phyloP scores from a whole-genome alignment of 2,888 invertebrate species.

The Sinhomidia bicolor region DNA sequence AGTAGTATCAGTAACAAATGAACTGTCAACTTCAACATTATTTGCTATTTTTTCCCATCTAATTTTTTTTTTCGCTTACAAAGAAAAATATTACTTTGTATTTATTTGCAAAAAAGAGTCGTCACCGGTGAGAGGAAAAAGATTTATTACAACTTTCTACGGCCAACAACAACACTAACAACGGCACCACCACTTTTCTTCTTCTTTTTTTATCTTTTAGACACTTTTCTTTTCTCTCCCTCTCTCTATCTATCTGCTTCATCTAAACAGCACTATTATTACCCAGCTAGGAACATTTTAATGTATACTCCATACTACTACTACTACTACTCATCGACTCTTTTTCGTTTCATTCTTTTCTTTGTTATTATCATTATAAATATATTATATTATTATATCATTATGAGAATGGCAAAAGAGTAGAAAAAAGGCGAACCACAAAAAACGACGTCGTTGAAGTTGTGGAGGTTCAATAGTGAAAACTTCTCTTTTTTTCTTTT shows the following conservation, averaged over 20 bases:
- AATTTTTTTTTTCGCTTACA: conserved; percentile 22
- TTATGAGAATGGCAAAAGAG: neutral
- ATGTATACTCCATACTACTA: too few relatives aligned
- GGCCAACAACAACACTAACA: conserved; percentile 22
- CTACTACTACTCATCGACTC: neutral
- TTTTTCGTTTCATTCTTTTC: neutral
- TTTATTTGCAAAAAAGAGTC: neutral
- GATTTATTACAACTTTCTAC: conserved; percentile 28
- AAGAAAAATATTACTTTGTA: conserved; percentile 6
- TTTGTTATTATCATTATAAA: neutral
- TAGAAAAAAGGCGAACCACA: neutral
- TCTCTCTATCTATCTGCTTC: neutral
- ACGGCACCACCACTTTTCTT: neutral
- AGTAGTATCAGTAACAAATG: conserved; percentile 22
- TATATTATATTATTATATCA: conserved; percentile 7
- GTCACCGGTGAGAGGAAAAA: neutral
- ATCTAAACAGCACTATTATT: too few relatives aligned
- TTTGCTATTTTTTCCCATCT: neutral
- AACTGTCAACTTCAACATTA: conserved; percentile 38
- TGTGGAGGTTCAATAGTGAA: neutral
- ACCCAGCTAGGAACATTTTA: neutral
- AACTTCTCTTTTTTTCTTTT: neutral
- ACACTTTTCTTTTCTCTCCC: neutral
- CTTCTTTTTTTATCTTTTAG: neutral
- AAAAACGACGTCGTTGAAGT: neutral